Base-by-base conservation (phyloP, 2,888 invertebrate species). In the Thera obeliscata region DNA sequence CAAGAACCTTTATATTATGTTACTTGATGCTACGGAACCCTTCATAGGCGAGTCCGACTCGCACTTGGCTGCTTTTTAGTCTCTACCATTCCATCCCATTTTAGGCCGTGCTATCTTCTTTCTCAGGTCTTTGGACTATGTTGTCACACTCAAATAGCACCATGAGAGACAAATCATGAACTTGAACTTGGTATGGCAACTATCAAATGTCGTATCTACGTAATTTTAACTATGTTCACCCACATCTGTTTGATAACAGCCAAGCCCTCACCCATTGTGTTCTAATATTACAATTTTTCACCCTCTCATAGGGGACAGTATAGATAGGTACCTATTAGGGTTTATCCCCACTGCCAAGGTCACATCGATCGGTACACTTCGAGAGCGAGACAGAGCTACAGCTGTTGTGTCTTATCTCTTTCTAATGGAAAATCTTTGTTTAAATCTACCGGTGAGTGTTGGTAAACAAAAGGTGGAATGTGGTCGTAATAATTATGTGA, bases 261-360 rank as follows among this genome's bases (percentile, higher is more conserved):
- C 46, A 54, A 43, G 33, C 43, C 36, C 38, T 22, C 49, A 38
- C 43, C 33, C n/a, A 54, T 1, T 43, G n/a, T 9, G 38, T 48
- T 46, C 22, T 43, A 55, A 52, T 50, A 54, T 61, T 46, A 48
- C 12, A 35, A 11, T 36, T 48, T 61, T 36, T 59, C 57, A 57
- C 66, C 61, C 67, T 67, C 61, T 66, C 55, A 43, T 56, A 43
- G 55, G 49, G 50, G 35, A 50, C 56, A 55, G 50, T 62, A 61
- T 60, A 56, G 41, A 56, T 46, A 70, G 46, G n/a, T 54, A 56
- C 80, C 74, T 72, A 78, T 78, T 76, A 76, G 60, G 76, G 71
- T 54, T 73, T 73, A 75, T 80, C 73, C 77, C 84, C 87, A 90
- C 81, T 89, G 90, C 85, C 91, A 91, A 91, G 91, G 91, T 91